Evolutionary conservation across 1,140 invertebrate genomes (phyloP), one percentile per base, ranked within the genome.

Genomic region (Eufriesea mexicana): DNA sequence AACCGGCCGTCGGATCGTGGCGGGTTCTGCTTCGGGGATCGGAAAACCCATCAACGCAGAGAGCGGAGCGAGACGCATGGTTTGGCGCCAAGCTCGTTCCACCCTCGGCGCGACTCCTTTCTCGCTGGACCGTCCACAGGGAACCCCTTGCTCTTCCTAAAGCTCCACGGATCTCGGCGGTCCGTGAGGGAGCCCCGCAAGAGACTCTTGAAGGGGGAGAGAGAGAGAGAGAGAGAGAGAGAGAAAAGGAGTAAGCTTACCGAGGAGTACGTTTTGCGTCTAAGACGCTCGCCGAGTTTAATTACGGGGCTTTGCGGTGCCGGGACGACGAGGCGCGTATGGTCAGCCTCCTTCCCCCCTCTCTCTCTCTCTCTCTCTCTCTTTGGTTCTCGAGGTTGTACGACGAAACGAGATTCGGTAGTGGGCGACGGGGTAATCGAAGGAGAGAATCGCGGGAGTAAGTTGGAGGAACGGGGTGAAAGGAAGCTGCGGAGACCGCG

Each of bases 241-340:
- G 86, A 8, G 61, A 57, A 73, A 42, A 9, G 54, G 79, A 84
- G 84, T 66, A 82, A 83, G 87, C 84, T 85, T 82, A 84, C 86
- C 85, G 35, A 35, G 35, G 90, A 92, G 89, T 92, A 90, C 89
- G 89, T 90, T 93, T 89, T 88, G 89, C 89, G 89, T 91, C 90
- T 91, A 90, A 91, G 90, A 92, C 88, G 91, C 86, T 88, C 71
- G 72, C 76, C 66, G 87, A 91, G 89, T 92, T 92, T 92, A 92
- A 92, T 92, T 92, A 93, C 91, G 86, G 86, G 86, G 90, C 89
- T 92, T 92, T 90, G 88, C 89, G 79, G 86, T 79, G 59, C 62
- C n/a, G 55, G 61, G 73, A 66, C 68, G 55, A 84, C 51, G 70
- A 62, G 66, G 70, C 35, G 62, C 83, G 47, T 73, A 70, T 68